Evolutionary conservation across 2,113 vertebrate species (phyloP).

Genomic region (Puntigrus tetrazona): DNA sequence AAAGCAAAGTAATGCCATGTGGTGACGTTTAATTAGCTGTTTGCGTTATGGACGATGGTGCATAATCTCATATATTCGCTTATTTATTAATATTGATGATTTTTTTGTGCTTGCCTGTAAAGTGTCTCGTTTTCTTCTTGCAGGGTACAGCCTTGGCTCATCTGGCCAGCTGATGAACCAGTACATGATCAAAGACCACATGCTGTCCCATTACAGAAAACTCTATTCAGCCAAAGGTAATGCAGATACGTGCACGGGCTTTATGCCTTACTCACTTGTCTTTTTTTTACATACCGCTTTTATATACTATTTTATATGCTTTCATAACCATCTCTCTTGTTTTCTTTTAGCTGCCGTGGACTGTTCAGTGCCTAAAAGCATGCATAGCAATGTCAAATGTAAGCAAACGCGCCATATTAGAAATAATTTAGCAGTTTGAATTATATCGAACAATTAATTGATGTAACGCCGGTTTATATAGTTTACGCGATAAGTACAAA

Average conservation of each 20-base stretch:
- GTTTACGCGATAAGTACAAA: no score
- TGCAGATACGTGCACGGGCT: neutral
- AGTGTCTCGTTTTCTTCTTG: conserved; percentile 38
- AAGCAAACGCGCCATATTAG: conserved; percentile 69
- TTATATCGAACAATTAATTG: no score
- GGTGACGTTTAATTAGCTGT: neutral
- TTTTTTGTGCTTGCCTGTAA: neutral
- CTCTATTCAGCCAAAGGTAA: conserved; percentile 93
- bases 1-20: neutral
- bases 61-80: neutral
- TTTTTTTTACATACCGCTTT: neutral
- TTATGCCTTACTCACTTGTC: neutral
- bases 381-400: conserved; percentile 85
- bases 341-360: conserved; percentile 84
- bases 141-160: conserved; percentile 79
- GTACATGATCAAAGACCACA: conserved; percentile 87
- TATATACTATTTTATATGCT: no score
- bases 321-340: neutral
- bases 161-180: conserved; percentile 78
- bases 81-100: neutral
- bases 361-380: conserved; percentile 85
- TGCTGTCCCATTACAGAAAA: conserved; percentile 93
- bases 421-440: no score
- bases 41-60: neutral
- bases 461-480: no score